A percentile compares a stretch with the other conserved stretches of the same genome.
Evolutionary conservation across 2,797 vertebrate genomes (phyloP).

Genomic region (Adrianichthys oophorus): DNA sequence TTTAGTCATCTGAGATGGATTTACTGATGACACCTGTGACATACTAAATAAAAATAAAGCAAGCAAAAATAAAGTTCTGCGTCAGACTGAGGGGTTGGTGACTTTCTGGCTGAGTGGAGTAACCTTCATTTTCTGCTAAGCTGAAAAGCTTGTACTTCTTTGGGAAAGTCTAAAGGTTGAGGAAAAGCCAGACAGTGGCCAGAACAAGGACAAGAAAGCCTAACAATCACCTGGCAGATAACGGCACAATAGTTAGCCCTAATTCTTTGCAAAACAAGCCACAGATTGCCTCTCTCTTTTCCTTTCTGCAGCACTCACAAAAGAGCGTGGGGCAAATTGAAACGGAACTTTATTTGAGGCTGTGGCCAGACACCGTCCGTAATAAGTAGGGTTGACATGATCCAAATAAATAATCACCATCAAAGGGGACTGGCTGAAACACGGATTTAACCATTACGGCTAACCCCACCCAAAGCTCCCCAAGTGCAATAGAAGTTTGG

Average conservation of each 20-base stretch:
- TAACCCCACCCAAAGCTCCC: slow-evolving; percentile 48
- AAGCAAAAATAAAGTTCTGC: neutral
- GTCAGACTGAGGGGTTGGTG: slow-evolving; percentile 25
- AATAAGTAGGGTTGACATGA: slow-evolving; percentile 61
- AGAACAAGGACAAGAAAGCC: slow-evolving; percentile 63
- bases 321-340: slow-evolving; percentile 69
- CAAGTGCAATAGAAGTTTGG: slow-evolving; percentile 59
- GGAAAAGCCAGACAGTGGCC: slow-evolving; percentile 63
- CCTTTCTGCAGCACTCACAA: slow-evolving; percentile 55
- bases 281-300: slow-evolving; percentile 75
- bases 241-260: slow-evolving; percentile 76
- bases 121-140: slow-evolving; percentile 40
- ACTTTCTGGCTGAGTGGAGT: slow-evolving; percentile 39
- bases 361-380: slow-evolving; percentile 55
- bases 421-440: slow-evolving; percentile 66
- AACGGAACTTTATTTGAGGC: slow-evolving; percentile 72
- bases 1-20: slow-evolving; percentile 12
- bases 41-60: too few species aligned
- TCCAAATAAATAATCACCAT: slow-evolving; percentile 74
- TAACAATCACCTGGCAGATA: slow-evolving; percentile 79
- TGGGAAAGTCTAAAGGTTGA: slow-evolving; percentile 61
- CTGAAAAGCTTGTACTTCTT: slow-evolving; percentile 60
- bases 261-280: slow-evolving; percentile 74
- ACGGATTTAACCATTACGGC: slow-evolving; percentile 66
- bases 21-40: too few species aligned